phyloP scores from a whole-genome alignment of 2,113 vertebrate species.

The Silurus meridionalis region DNA sequence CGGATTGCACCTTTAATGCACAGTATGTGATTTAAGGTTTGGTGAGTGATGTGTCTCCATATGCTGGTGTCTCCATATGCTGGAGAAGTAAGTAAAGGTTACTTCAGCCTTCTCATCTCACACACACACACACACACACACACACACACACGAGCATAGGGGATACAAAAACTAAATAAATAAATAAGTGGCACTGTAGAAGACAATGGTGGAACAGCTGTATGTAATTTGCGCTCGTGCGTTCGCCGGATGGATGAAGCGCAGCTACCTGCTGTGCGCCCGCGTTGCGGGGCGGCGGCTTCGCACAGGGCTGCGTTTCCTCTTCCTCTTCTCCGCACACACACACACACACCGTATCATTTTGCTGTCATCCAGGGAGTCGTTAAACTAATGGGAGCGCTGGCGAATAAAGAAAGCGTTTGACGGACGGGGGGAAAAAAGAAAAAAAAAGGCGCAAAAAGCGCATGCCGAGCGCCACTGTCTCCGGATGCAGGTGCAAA shows the following conservation, averaged over 20 bases:
- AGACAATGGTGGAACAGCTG: conserved; percentile 71
- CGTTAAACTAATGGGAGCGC: conserved; percentile 77
- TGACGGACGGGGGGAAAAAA: conserved; percentile 70
- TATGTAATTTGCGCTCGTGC: conserved; percentile 83
- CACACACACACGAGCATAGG: background rate
- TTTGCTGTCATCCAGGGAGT: conserved; percentile 89
- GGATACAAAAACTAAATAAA: background rate
- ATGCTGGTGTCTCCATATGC: background rate
- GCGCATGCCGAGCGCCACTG: conserved; percentile 81
- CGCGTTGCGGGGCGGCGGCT: conserved; percentile 76
- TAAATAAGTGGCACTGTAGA: conserved; percentile 20
- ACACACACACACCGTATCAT: conserved; percentile 83
- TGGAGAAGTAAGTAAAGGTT: no score
- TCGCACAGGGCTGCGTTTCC: conserved; percentile 83
- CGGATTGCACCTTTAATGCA: background rate
- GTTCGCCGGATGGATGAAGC: conserved; percentile 73
- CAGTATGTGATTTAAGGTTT: background rate
- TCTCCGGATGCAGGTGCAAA: conserved; percentile 84
- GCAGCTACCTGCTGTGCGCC: conserved; percentile 83
- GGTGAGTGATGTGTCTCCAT: background rate
- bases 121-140: background rate
- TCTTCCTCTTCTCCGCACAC: conserved; percentile 73
- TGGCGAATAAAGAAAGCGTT: conserved; percentile 76
- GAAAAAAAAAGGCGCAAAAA: conserved; percentile 65
- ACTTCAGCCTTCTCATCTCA: background rate